Evolutionary conservation across 2,113 vertebrate genomes (phyloP), one percentile per base, ranked within the genome.

Genomic region (Plectropomus leopardus): DNA sequence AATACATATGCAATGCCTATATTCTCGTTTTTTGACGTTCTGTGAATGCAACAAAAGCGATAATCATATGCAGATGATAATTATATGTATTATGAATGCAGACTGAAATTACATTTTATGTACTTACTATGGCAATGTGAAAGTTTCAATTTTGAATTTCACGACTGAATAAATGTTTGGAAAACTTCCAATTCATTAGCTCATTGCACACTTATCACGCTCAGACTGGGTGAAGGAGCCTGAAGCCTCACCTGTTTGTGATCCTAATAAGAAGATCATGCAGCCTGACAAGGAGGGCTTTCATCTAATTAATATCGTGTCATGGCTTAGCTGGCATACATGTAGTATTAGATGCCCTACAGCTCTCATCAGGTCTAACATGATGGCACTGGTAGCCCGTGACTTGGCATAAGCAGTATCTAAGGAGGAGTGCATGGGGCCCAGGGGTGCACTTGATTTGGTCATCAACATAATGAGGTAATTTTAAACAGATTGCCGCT

Each of bases 391-490:
- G 73, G 76, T 64, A 76, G 80, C 50, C 72, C 81, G 92, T 93
- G 92, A 88, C 89, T 84, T 65, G 80, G 89, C 93, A 95, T 94
- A 94, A 94, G 87, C 86, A 90, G 85, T 80, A 76, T 91, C 83
- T 90, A 85, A 87, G 80, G 85, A 81, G 82, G 75, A 85, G 86
- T 50, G 74, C 86, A 70, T 34, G 67, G 78, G 91, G 83, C 93
- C 88, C 92, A 87, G 85, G 88, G 90, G 91, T 88, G 83, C 91
- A 87, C 92, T 94, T 92, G 89, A 95, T 94, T 89, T 88, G 86
- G 87, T 92, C 92, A 92, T 93, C 90, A 92, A 89, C 93, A 91
- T 94, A 95, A 95, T 91, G 85, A 94, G 92, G 92, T 93, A 87
- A 93, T 94, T 92, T 94, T 80, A 91, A 93, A 88, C 88, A 92